A percentile compares a stretch with the other conserved stretches of the same genome.
Evolutionary conservation across 1,140 invertebrate species (phyloP).

Genomic region (Akabosia matsudoensis): DNA sequence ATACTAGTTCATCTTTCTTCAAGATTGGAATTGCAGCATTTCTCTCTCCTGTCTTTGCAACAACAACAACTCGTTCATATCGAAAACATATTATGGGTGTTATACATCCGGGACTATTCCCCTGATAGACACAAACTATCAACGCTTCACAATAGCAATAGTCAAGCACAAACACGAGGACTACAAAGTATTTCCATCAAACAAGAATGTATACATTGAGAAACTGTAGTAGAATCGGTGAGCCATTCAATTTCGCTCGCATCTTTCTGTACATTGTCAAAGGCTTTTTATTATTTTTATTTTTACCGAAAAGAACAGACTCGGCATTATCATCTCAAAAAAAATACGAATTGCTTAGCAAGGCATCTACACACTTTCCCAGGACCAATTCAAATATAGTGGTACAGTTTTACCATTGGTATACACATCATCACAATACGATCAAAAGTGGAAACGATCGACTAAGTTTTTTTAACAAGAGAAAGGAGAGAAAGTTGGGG

Average conservation of each 20-base stretch:
- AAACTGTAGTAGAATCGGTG: background rate
- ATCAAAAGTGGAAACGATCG: conserved; percentile 18
- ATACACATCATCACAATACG: conserved; percentile 14
- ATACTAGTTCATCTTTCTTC: background rate
- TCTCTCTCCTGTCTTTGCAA: background rate
- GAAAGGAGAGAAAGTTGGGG: background rate
- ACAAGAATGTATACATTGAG: background rate
- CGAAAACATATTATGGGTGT: background rate
- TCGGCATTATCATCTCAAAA: no score
- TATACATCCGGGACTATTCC: background rate
- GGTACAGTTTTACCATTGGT: no score
- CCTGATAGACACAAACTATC: conserved; percentile 1
- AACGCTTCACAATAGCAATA: conserved; percentile 16
- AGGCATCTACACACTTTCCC: no score
- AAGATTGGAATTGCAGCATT: background rate
- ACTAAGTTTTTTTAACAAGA: background rate
- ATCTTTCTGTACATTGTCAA: background rate
- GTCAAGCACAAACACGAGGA: conserved; percentile 11
- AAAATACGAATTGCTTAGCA: no score
- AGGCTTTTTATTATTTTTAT: background rate
- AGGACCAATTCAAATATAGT: no score
- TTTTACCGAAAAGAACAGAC: no score
- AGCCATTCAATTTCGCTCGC: background rate
- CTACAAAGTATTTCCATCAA: background rate
- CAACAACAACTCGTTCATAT: background rate